phyloP scores from a whole-genome alignment of 2,797 vertebrate genomes.

The Centropyge bicolor region DNA sequence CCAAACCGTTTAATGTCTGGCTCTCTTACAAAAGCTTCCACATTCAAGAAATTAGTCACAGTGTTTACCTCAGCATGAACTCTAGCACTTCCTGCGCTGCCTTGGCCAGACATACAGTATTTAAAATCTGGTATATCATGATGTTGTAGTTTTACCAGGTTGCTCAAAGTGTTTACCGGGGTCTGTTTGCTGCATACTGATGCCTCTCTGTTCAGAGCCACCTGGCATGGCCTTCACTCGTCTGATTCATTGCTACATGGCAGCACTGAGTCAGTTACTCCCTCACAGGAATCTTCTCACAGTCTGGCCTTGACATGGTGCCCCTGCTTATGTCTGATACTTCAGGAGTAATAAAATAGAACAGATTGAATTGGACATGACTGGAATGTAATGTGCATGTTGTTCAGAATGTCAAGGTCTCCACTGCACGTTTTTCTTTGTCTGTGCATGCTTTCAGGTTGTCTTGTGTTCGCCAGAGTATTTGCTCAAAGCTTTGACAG shows the following conservation, averaged over 20 bases:
- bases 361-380: not conserved
- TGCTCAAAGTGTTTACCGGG: slow-evolving; percentile 42
- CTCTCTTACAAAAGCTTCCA: slow-evolving; percentile 17
- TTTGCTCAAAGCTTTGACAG: not conserved
- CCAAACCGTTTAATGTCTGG: slow-evolving; percentile 18
- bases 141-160: slow-evolving; percentile 31
- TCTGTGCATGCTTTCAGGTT: not conserved
- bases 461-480: not conserved
- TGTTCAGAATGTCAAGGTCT: slow-evolving; percentile 7
- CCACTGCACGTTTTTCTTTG: not conserved
- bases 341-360: slow-evolving; percentile 14
- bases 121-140: slow-evolving; percentile 30
- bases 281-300: slow-evolving; percentile 64
- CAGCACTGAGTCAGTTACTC: slow-evolving; percentile 71
- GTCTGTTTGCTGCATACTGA: slow-evolving; percentile 60
- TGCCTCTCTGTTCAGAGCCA: slow-evolving; percentile 52
- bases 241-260: slow-evolving; percentile 74
- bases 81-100: slow-evolving; percentile 6
- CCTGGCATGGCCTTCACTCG: slow-evolving; percentile 61
- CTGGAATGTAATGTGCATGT: slow-evolving; percentile 12
- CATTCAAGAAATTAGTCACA: slow-evolving; percentile 35
- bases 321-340: slow-evolving; percentile 20
- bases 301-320: slow-evolving; percentile 46
- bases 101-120: slow-evolving; percentile 19
- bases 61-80: slow-evolving; percentile 26